Base-by-base conservation (phyloP, 2,888 invertebrate genomes). In the Ophion slaviceki region DNA sequence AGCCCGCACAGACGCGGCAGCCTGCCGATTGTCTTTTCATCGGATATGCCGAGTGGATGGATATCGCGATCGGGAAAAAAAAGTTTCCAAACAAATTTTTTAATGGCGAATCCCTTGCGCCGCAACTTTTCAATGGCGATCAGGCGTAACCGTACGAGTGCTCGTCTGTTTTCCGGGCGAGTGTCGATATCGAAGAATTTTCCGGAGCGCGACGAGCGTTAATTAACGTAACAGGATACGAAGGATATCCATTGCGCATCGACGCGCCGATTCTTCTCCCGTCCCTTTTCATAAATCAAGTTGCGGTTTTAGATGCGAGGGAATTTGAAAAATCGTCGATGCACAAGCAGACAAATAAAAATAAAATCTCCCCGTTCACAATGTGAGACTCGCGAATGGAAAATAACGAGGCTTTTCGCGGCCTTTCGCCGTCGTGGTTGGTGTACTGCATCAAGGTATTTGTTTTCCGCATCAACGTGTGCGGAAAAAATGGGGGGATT, bases 71-170 rank as follows among this genome's bases (percentile, higher is more conserved):
- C 40, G 40, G 40, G 28, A 47, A 78, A 14, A 74, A 84, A 78
- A 76, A 80, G 57, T 68, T 72, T 71, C 11, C 11, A 24, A 70
- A 77, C 66, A 32, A 75, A 79, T 84, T 83, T 84, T 86, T 86
- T 84, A 80, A 86, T 82, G 77, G 74, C 62, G 62, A 66, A 74
- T 77, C 74, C 24, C 32, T 32, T 20, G n/a, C 67, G 6, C 59
- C 59, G 70, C 64, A 62, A 70, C 62, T 59, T 76, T 67, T 61
- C 45, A 14, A 2, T 14, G 20, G n/a, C 53, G 24, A 66, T 20
- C 66, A 36, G 66, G 45, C 36, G 28, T 11, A 36, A 59, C 20
- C 24, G 24, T 32, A 40, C 6, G 36, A 20, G 10, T 32, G 45
- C 70, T 64, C 45, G 45, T 67, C 36, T 59, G 62, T 80, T 71